Conservation (phyloP, 2,888 invertebrate genomes). For the Cheilosia vulpina region DNA sequence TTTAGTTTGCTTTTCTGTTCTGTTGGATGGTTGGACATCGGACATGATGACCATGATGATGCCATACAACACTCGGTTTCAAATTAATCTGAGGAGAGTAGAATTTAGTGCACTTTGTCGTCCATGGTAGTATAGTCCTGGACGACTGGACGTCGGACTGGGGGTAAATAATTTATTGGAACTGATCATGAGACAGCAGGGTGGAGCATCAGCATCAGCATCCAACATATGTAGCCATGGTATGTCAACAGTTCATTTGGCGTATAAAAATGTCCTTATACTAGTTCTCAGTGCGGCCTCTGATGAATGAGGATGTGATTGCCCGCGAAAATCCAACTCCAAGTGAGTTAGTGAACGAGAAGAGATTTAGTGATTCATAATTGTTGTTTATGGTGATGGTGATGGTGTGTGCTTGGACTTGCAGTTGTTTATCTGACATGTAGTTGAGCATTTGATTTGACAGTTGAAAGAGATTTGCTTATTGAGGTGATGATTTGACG, state of each 20-base stretch:
- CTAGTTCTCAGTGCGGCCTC: not conserved
- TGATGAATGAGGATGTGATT: conserved; percentile 47
- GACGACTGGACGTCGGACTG: conserved; percentile 37
- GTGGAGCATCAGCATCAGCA: conserved; percentile 8
- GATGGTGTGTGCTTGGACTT: conserved; percentile 10
- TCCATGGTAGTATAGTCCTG: conserved; percentile 17
- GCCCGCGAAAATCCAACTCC: conserved; percentile 36
- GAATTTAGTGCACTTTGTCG: conserved; percentile 70
- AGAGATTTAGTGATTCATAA: conserved; percentile 65
- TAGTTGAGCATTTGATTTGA: conserved; percentile 30
- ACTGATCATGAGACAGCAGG: conserved; percentile 70
- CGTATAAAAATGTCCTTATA: conserved; percentile 53
- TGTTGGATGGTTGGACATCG: conserved; percentile 12
- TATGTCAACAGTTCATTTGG: conserved; percentile 72
- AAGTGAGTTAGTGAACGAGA: conserved; percentile 11
- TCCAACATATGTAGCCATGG: conserved; percentile 35
- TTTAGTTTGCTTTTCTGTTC: conserved; percentile 11
- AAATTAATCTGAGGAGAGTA: conserved; percentile 65
- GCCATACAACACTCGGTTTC: conserved; percentile 68
- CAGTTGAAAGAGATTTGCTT: not conserved
- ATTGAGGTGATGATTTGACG: too few relatives aligned
- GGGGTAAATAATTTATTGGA: conserved; percentile 72
- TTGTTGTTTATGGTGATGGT: conserved; percentile 52
- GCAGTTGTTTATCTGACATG: conserved; percentile 3
- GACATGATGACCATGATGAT: conserved; percentile 72